A percentile compares a stretch with the other conserved stretches of the same genome.
phyloP scores from a whole-genome alignment of 2,888 invertebrate species.

The Eupelmus urozonus region DNA sequence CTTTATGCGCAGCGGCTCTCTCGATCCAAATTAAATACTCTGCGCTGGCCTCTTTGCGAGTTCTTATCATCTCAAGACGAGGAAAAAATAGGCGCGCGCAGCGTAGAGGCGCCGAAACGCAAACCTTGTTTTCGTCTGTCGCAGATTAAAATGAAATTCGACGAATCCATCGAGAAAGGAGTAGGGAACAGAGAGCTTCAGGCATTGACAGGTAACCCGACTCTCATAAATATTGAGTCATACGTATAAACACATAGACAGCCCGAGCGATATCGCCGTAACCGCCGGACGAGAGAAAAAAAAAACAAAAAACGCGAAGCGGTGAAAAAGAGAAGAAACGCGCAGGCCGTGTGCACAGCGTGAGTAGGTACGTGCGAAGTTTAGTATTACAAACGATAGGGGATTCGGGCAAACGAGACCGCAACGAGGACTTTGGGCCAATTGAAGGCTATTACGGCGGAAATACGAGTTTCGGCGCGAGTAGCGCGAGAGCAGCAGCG shows the following conservation, averaged over 20 bases:
- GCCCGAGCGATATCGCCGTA: conserved; percentile 7
- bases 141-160: conserved; percentile 34
- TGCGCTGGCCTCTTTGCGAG: too few species aligned
- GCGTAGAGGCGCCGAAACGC: not conserved
- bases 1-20: not conserved
- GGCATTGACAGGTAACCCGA: conserved; percentile 44
- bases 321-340: not conserved
- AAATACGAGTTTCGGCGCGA: conserved; percentile 16
- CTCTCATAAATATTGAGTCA: conserved; percentile 48
- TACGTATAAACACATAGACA: not conserved
- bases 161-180: conserved; percentile 29
- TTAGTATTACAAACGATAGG: conserved; percentile 21
- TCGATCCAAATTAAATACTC: too few species aligned
- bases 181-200: too few species aligned
- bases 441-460: conserved; percentile 19
- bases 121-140: not conserved
- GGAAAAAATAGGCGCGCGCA: not conserved
- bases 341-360: not conserved
- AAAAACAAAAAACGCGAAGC: not conserved
- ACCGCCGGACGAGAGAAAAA: not conserved
- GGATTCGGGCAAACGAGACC: conserved; percentile 27
- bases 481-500: not conserved
- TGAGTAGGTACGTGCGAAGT: not conserved
- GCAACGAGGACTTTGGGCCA: conserved; percentile 35
- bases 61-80: not conserved